Evolutionary conservation across 2,888 invertebrate species (phyloP).

Genomic region (Cephus runcator): DNA sequence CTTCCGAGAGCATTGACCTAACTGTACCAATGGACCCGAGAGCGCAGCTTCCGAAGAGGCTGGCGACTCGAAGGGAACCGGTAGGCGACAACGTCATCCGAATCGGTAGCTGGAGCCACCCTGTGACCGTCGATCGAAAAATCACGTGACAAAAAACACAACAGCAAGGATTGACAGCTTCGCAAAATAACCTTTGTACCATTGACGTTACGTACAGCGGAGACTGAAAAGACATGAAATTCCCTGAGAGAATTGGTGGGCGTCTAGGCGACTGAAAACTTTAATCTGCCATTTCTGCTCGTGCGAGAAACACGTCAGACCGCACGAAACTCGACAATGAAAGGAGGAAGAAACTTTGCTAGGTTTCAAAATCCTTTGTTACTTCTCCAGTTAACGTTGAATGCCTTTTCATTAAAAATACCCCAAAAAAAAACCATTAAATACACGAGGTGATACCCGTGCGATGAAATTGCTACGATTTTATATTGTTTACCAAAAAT

Average conservation of each 20-base stretch:
- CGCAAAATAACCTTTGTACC: not conserved
- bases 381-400: not conserved
- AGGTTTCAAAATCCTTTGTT: not conserved
- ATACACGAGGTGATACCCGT: not conserved
- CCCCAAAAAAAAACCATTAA: not conserved
- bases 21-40: too few species aligned
- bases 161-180: not conserved
- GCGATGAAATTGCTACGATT: not conserved
- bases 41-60: too few species aligned
- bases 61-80: too few species aligned
- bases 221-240: not conserved
- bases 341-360: not conserved
- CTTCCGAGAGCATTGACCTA: too few species aligned
- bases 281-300: conserved; percentile 20
- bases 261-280: conserved; percentile 39
- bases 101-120: too few species aligned
- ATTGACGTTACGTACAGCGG: not conserved
- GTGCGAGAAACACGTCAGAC: not conserved
- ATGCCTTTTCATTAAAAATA: not conserved
- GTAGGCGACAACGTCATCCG: too few species aligned
- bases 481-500: too few species aligned
- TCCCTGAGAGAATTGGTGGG: conserved; percentile 13
- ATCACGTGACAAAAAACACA: not conserved
- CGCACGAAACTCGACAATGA: not conserved
- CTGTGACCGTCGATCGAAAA: too few species aligned